Evolutionary conservation across 2,797 vertebrate species (phyloP).

Genomic region (Platalea minor): DNA sequence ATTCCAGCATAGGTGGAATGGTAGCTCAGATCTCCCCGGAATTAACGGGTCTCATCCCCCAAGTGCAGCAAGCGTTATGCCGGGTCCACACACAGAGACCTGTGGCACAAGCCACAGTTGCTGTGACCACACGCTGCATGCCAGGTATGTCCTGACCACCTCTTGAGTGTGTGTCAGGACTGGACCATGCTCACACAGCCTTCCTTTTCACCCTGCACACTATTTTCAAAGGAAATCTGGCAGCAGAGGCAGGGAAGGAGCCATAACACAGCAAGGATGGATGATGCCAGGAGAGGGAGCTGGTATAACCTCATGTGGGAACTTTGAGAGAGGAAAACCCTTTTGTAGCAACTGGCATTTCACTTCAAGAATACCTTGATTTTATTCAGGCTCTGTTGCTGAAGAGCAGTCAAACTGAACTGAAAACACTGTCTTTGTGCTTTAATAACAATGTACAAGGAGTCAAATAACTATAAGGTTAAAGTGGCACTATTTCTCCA

Average conservation of each 20-base stretch:
- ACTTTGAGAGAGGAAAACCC: not conserved
- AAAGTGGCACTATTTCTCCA: not conserved
- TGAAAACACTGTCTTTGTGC: not conserved
- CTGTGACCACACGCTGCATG: rapidly evolving
- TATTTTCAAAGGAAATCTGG: not conserved
- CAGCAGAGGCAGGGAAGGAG: not conserved
- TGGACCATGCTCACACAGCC: no score
- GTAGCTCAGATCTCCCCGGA: not conserved
- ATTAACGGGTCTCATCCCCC: not conserved
- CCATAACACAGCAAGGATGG: not conserved
- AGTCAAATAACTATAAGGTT: rapidly evolving
- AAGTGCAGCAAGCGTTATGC: rapidly evolving
- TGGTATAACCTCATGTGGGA: not conserved
- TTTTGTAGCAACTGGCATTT: not conserved
- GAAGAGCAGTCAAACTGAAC: not conserved
- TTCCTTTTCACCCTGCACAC: no score
- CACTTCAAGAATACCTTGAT: not conserved
- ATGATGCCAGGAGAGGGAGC: rapidly evolving
- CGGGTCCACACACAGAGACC: rapidly evolving
- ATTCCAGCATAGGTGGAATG: not conserved
- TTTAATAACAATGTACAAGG: not conserved
- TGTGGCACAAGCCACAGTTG: not conserved
- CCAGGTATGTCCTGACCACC: not conserved
- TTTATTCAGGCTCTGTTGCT: not conserved
- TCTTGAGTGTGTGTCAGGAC: not conserved